Percentiles rank a stretch among this genome's conserved stretches.
Conservation (phyloP, 2,113 vertebrate species). For the Passer domesticus region DNA sequence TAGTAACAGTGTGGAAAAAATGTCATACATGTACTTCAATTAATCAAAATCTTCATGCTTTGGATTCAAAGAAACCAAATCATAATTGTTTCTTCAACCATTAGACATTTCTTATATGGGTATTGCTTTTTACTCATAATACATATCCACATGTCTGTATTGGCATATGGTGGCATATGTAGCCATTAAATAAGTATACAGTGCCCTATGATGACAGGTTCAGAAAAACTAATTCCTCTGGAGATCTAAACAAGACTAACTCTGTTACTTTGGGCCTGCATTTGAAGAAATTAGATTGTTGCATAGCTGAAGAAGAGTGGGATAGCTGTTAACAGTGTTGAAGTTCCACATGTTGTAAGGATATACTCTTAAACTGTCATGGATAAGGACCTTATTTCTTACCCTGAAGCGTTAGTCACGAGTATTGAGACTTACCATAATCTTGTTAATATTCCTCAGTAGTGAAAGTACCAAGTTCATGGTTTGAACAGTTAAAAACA, state of each 20-base stretch:
- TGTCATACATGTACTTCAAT: not conserved
- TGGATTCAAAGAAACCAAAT: not conserved
- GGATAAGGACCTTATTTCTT: not conserved
- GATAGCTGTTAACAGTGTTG: not conserved
- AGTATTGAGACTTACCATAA: not conserved
- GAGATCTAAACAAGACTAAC: not conserved
- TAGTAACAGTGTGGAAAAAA: not conserved
- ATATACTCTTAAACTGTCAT: not conserved
- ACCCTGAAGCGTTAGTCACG: not conserved
- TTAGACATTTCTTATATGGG: not conserved
- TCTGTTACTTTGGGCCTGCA: not conserved
- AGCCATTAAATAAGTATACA: not conserved
- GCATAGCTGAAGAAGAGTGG: not conserved
- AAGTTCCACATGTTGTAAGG: not conserved
- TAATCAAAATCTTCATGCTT: not conserved
- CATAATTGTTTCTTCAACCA: not conserved
- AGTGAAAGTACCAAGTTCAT: not conserved
- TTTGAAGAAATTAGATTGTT: not conserved
- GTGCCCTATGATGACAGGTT: not conserved
- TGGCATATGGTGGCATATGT: not conserved
- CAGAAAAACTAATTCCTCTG: not conserved
- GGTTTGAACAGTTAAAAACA: not conserved
- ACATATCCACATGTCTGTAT: not conserved
- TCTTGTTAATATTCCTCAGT: not conserved
- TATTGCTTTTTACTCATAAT: not conserved